Evolutionary conservation across 1,140 invertebrate genomes (phyloP).

Genomic region (Heliconius eleuchia): DNA sequence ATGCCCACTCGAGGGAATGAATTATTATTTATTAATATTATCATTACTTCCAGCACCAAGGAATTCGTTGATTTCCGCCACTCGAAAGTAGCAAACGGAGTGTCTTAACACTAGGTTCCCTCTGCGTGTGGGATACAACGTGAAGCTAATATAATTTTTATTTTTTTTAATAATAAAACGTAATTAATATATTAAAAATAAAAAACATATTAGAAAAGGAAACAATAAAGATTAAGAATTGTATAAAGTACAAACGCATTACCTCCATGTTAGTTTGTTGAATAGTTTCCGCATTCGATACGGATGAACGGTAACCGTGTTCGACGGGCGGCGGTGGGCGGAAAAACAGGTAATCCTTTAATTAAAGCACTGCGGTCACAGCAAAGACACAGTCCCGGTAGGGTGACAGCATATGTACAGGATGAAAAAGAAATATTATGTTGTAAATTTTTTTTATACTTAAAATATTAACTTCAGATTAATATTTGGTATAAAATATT

Average conservation of each 20-base stretch:
- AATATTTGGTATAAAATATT: too few relatives aligned
- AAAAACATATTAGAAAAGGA: background rate
- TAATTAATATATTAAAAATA: background rate
- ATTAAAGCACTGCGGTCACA: conserved; percentile 61
- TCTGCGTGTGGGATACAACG: too few relatives aligned
- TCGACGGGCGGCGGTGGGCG: conserved; percentile 38
- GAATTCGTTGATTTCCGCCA: too few relatives aligned
- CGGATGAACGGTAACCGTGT: conserved; percentile 35
- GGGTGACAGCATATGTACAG: conserved; percentile 26
- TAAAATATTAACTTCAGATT: too few relatives aligned
- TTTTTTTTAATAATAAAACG: too few relatives aligned
- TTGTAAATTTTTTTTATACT: too few relatives aligned
- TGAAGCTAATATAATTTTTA: too few relatives aligned
- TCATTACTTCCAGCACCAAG: too few relatives aligned
- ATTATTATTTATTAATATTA: too few relatives aligned
- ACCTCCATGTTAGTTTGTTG: conserved; percentile 15
- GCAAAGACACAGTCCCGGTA: conserved; percentile 51
- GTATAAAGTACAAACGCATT: conserved; percentile 21
- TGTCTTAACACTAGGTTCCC: too few relatives aligned
- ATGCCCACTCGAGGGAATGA: too few relatives aligned
- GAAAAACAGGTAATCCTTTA: conserved; percentile 71
- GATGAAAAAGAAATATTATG: background rate
- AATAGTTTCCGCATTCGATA: conserved; percentile 41
- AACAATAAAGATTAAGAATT: conserved; percentile 4
- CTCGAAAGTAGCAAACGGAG: too few relatives aligned